Percentiles rank a stretch among this genome's conserved stretches.
Conservation (phyloP, 2,113 vertebrate species). For the Recurvirostra avosetta region DNA sequence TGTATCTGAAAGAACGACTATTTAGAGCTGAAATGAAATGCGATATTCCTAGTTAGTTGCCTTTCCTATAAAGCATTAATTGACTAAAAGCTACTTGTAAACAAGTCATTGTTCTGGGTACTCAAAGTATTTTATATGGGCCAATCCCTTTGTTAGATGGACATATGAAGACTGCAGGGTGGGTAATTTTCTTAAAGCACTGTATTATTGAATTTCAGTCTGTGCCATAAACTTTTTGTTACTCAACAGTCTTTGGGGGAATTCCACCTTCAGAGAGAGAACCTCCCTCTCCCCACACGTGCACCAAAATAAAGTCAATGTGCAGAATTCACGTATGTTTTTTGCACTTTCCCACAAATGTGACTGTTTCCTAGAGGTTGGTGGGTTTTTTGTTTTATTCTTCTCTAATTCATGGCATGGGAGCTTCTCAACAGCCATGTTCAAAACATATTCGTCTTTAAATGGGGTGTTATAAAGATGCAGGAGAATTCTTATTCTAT, state of each 20-base stretch:
- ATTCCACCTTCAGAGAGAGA: not conserved
- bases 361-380: not conserved
- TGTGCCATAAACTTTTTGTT: not conserved
- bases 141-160: not conserved
- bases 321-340: not conserved
- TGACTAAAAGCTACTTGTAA: not conserved
- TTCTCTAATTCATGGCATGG: not conserved
- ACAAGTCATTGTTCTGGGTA: not conserved
- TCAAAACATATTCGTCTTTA: not conserved
- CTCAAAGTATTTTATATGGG: not conserved
- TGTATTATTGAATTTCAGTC: not conserved
- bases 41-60: not conserved
- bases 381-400: not conserved
- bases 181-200: not conserved
- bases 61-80: not conserved
- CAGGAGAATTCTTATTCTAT: not conserved
- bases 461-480: not conserved
- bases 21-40: not conserved
- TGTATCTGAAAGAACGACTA: not conserved
- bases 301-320: not conserved
- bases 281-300: rapidly evolving
- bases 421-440: not conserved
- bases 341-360: not conserved
- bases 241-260: not conserved
- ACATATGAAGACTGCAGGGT: not conserved